phyloP scores from a whole-genome alignment of 2,113 vertebrate genomes.

The Aix galericulata region DNA sequence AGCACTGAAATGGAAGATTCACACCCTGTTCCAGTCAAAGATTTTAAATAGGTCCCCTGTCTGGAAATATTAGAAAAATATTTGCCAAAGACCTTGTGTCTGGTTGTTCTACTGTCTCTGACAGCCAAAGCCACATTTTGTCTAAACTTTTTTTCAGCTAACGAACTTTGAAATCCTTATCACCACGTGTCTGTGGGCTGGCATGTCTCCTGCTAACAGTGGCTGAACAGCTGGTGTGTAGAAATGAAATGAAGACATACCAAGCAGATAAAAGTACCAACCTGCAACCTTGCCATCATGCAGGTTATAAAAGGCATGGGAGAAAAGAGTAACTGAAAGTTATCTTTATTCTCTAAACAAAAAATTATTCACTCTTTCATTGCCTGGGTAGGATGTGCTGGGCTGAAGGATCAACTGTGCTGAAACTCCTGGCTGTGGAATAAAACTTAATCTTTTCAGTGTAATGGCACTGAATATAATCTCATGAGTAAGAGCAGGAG shows the following conservation, averaged over 20 bases:
- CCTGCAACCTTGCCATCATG: neutral
- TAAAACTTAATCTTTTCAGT: neutral
- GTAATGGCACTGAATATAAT: neutral
- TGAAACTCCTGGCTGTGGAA: neutral
- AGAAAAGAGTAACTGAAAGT: neutral
- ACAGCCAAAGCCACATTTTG: neutral
- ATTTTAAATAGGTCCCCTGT: neutral
- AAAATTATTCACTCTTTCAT: neutral
- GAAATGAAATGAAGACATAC: neutral
- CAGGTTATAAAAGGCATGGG: neutral
- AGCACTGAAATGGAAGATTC: neutral
- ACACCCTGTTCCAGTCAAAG: neutral
- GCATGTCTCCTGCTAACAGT: neutral
- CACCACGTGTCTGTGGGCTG: neutral
- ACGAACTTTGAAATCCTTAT: neutral
- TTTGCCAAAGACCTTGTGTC: neutral
- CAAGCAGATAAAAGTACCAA: neutral
- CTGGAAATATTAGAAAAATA: neutral
- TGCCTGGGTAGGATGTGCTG: neutral
- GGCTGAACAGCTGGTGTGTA: neutral
- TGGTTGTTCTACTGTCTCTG: neutral
- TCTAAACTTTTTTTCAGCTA: neutral
- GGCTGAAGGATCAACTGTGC: neutral
- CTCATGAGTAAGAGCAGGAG: neutral
- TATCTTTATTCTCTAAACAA: neutral